Evolutionary conservation across 2,113 vertebrate species (phyloP).

Genomic region (Saguinus imperator): DNA sequence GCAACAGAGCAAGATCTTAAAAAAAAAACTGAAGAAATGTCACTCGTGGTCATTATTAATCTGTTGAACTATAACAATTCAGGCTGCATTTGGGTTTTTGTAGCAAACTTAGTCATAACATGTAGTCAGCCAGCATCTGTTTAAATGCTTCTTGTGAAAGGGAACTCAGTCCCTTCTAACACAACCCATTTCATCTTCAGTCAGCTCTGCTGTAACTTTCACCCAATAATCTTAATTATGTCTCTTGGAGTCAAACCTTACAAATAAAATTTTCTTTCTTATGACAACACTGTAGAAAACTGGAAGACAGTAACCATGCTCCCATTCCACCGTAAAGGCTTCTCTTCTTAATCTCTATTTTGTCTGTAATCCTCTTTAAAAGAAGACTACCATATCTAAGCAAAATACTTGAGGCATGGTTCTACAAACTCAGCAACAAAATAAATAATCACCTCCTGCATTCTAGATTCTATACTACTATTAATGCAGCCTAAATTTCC

Average conservation of each 20-base stretch:
- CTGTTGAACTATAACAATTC: background rate
- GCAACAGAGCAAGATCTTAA: background rate
- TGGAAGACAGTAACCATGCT: too few species aligned
- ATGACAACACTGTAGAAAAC: too few species aligned
- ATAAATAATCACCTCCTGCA: too few species aligned
- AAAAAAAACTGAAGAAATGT: background rate
- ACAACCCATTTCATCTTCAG: background rate
- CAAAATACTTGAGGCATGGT: too few species aligned
- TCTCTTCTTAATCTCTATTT: too few species aligned
- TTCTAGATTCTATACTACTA: too few species aligned
- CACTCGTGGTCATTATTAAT: background rate
- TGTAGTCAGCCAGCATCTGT: background rate
- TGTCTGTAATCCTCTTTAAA: too few species aligned
- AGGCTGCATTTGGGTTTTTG: background rate
- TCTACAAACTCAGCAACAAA: too few species aligned
- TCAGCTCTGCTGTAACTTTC: background rate
- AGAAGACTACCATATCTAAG: too few species aligned
- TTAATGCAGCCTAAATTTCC: too few species aligned
- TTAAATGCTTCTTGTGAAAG: background rate
- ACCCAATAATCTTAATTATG: background rate
- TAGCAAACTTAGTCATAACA: background rate
- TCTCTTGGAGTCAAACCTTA: background rate
- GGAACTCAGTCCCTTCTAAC: background rate
- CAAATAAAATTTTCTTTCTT: background rate
- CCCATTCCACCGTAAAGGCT: too few species aligned